Base-by-base conservation (phyloP, 2,113 vertebrate species). In the Paraplagusia blochii region DNA sequence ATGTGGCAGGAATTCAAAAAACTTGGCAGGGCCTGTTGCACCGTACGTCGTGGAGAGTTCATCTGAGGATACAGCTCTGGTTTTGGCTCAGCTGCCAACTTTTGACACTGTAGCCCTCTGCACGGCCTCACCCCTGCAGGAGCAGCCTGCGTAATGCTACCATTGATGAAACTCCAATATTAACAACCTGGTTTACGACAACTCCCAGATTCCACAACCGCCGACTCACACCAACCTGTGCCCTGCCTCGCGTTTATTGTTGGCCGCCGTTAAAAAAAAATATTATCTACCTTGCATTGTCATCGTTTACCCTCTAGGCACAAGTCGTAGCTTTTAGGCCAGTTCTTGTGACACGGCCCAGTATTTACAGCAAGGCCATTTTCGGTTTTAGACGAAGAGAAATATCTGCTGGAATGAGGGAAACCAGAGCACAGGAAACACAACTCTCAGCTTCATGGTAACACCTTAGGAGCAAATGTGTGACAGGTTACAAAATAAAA, bases 51-150 rank as follows among this genome's bases (percentile, higher is more conserved):
- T 38, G 63, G 63, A 87, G 83, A 87, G 89, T 91, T 92, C 89
- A 90, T 60, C 56, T 67, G 77, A 90, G 90, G 90, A 91, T 85
- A 90, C 72, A 47, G 83, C 81, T 90, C 78, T 84, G 87, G 77
- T 87, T 90, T 89, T 82, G 84, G 86, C 82, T 85, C 71, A 11
- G 76, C 79, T 90, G 90, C 90, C 89, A 91, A 90, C 81, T 87
- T 71, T 75, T 86, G 86, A 89, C 85, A 88, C 85, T 88, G 86
- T 79, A 86, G 85, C 72, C 77, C 76, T 89, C 81, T 84, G 79
- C 84, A 42, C 70, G 68, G 86, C 87, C 86, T 84, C 85, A 83
- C 85, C 88, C 77, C 77, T 81, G 74, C 76, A 78, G 81, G 79
- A 87, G 80, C 68, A 60, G 72, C 76, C 78, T 76, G 82, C 66